Conservation (phyloP, 2,888 invertebrate species). For the Druceiella hillmani region DNA sequence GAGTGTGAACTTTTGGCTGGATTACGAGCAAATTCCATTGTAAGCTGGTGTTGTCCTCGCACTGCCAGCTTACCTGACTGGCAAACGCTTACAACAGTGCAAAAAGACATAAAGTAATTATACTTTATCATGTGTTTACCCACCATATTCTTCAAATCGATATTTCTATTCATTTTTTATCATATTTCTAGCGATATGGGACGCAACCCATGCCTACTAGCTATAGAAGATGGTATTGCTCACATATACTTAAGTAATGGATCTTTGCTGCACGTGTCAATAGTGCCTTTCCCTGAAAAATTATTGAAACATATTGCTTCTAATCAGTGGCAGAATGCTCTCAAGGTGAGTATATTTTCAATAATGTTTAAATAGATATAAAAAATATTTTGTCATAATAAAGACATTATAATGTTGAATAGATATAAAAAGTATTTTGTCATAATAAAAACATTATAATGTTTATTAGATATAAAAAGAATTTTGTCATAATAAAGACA, state of each 20-base stretch:
- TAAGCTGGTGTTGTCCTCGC: conserved; percentile 46
- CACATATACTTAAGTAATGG: conserved; percentile 87
- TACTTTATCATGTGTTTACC: neutral
- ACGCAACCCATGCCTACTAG: conserved; percentile 73
- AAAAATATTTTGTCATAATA: no score
- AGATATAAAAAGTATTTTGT: no score
- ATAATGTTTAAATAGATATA: no score
- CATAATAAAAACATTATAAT: no score
- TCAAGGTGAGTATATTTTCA: no score
- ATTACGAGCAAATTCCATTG: conserved; percentile 39
- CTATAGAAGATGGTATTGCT: conserved; percentile 79
- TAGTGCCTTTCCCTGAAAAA: conserved; percentile 65
- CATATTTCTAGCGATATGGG: conserved; percentile 68
- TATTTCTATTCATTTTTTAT: neutral
- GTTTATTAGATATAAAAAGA: no score
- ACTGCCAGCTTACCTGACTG: conserved; percentile 41
- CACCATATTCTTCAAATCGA: neutral
- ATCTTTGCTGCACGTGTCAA: conserved; percentile 67
- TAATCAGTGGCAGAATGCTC: conserved; percentile 79
- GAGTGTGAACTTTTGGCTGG: conserved; percentile 45
- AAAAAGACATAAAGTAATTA: conserved; percentile 40
- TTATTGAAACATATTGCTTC: conserved; percentile 57
- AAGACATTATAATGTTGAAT: no score
- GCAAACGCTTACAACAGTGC: conserved; percentile 41
- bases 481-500: no score